Conservation (phyloP, 2,888 invertebrate species). For the Agrochola lota region DNA sequence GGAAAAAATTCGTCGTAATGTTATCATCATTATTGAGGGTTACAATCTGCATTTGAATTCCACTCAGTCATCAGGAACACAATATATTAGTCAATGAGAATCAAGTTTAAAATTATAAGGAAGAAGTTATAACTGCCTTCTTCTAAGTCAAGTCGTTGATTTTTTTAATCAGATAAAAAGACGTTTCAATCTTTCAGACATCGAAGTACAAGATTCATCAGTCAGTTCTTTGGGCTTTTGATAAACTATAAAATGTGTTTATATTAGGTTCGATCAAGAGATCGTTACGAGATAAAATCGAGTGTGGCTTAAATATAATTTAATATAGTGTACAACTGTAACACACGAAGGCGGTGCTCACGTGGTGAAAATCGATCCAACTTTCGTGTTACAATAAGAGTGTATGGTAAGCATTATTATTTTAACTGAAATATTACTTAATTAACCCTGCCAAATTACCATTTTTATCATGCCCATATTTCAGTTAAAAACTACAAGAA, state of each 20-base stretch:
- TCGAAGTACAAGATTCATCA: neutral
- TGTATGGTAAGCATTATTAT: neutral
- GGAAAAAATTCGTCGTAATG: neutral
- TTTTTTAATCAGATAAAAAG: neutral
- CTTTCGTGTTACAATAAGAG: neutral
- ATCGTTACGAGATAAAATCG: neutral
- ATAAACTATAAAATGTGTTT: neutral
- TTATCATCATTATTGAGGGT: neutral
- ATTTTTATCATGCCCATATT: neutral
- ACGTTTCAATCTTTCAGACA: neutral
- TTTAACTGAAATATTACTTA: neutral
- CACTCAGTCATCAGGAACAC: neutral
- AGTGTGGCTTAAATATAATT: neutral
- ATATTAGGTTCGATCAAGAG: neutral
- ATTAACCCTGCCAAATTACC: neutral
- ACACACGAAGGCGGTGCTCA: neutral
- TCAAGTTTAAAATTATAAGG: neutral
- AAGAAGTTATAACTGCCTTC: neutral
- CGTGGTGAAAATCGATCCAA: neutral
- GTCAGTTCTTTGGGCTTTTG: neutral
- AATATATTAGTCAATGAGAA: conserved; percentile 1
- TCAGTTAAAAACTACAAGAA: neutral
- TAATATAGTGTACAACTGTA: neutral
- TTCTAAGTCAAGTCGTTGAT: neutral
- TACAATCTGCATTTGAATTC: neutral